Base-by-base conservation (phyloP, 2,888 invertebrate species). In the Spatulosminthurus flaviceps region DNA sequence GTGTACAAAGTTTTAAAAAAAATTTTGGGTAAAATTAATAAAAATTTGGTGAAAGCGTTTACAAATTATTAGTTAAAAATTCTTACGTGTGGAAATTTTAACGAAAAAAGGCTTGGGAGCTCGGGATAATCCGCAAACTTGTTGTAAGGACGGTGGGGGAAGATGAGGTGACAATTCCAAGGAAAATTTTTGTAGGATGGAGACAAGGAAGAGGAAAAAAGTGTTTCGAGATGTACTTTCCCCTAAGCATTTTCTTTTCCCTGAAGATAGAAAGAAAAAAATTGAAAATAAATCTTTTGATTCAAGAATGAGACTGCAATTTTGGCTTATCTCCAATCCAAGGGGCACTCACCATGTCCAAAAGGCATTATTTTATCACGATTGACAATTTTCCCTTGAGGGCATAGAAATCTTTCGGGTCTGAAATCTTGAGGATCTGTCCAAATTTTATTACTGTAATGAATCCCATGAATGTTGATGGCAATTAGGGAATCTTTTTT, bases 221-320 rank as follows among this genome's bases (percentile, higher is more conserved):
- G 93, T 95, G 84, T 93, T 93, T 85, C 92, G 92, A 0, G 93
- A 93, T 82, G 95, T 87, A 0, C 91, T 90, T 86, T 95, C 95
- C 0, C 95, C 95, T 91, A 95, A 91, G 86, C 95, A 95, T 75
- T 94, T 91, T 86, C 93, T 93, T 85, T 92, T 93, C 0, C 89
- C 89, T 89, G 82, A 22, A 82, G 84, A 76, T 21, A 77, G 0
- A 60, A 4, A 21, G 16, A 7, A 60, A 19, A 60, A 7, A 60
- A 9, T 60, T 21, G 60, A n/a, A n/a, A n/a, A n/a, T n/a, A n/a
- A n/a, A n/a, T n/a, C n/a, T n/a, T n/a, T n/a, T n/a, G n/a, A n/a
- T n/a, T n/a, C n/a, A n/a, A 60, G 5, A 21, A 60, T 21, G 16
- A 60, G 2, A 60, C n/a, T 60, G 5, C 34, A 34, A 34, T 34